phyloP scores from a whole-genome alignment of 2,888 invertebrate genomes.

The Cerastis leucographa region DNA sequence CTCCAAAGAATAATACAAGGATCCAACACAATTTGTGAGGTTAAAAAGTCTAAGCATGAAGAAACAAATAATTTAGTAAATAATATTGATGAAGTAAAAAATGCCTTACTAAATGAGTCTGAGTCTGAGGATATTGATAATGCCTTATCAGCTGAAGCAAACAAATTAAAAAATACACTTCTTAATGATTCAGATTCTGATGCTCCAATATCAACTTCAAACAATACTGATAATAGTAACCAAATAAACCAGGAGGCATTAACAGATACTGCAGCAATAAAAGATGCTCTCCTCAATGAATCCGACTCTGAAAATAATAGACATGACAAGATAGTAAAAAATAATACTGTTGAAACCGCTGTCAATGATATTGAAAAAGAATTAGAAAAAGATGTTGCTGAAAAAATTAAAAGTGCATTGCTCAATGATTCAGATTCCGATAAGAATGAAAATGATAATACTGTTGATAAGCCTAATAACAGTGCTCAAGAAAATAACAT shows the following conservation, averaged over 20 bases:
- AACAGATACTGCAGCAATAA: slow-evolving; percentile 46
- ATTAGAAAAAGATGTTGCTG: slow-evolving; percentile 31
- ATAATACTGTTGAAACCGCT: neutral
- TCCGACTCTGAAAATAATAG: slow-evolving; percentile 52
- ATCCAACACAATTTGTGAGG: slow-evolving; percentile 73
- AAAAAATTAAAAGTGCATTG: slow-evolving; percentile 61
- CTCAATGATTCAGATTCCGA: slow-evolving; percentile 60
- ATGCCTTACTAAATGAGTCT: slow-evolving; percentile 71
- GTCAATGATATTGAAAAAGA: slow-evolving; percentile 7
- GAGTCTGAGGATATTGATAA: slow-evolving; percentile 64
- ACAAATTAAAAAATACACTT: slow-evolving; percentile 58
- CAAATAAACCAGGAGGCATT: slow-evolving; percentile 6
- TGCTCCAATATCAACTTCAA: slow-evolving; percentile 6
- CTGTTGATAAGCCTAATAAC: slow-evolving; percentile 5
- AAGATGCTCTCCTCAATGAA: slow-evolving; percentile 50
- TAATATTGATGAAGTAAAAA: slow-evolving; percentile 67
- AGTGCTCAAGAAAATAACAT: slow-evolving; percentile 1
- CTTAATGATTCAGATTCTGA: slow-evolving; percentile 65
- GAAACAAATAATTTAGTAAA: slow-evolving; percentile 32
- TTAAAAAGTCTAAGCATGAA: slow-evolving; percentile 44
- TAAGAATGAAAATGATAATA: slow-evolving; percentile 18
- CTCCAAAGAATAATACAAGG: slow-evolving; percentile 76
- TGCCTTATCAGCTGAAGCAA: slow-evolving; percentile 36
- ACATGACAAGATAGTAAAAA: neutral
- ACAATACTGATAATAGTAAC: slow-evolving; percentile 13